Evolutionary conservation across 2,797 vertebrate species (phyloP).

Genomic region (Bradypodion ventrale): DNA sequence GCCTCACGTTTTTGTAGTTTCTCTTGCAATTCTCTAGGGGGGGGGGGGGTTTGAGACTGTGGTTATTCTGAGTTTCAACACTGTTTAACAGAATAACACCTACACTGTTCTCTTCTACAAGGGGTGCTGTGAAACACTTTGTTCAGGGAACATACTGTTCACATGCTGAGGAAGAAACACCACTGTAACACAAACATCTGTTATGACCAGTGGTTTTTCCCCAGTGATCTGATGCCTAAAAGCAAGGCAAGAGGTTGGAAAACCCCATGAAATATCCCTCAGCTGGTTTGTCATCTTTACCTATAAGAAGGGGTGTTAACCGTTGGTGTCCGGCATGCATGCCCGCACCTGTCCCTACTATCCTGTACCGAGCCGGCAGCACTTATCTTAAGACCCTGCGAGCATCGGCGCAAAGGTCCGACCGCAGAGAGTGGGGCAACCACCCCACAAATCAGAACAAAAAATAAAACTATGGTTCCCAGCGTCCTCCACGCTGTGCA

Average conservation of each 20-base stretch:
- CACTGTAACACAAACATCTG: not conserved
- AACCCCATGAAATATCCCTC: slow-evolving; percentile 10
- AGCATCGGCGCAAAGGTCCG: too few species aligned
- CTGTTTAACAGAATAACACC: slow-evolving; percentile 6
- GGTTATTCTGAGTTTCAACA: not conserved
- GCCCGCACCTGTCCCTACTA: too few species aligned
- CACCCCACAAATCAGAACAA: too few species aligned
- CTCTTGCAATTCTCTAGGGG: not conserved
- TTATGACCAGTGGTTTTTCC: not conserved
- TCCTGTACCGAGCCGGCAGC: too few species aligned
- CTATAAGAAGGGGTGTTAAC: too few species aligned
- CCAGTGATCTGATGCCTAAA: not conserved
- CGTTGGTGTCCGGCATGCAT: too few species aligned
- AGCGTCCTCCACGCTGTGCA: too few species aligned
- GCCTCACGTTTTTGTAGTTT: not conserved
- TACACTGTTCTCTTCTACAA: slow-evolving; percentile 21
- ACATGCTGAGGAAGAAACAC: not conserved
- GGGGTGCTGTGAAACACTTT: not conserved
- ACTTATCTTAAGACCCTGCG: too few species aligned
- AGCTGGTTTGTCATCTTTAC: slow-evolving; percentile 2
- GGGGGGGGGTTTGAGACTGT: not conserved
- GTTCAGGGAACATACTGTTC: not conserved
- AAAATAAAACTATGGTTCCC: too few species aligned
- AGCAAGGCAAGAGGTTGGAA: not conserved
- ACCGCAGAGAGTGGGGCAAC: too few species aligned